Evolutionary conservation across 2,113 vertebrate genomes (phyloP).

Genomic region (Aplodontia rufa): DNA sequence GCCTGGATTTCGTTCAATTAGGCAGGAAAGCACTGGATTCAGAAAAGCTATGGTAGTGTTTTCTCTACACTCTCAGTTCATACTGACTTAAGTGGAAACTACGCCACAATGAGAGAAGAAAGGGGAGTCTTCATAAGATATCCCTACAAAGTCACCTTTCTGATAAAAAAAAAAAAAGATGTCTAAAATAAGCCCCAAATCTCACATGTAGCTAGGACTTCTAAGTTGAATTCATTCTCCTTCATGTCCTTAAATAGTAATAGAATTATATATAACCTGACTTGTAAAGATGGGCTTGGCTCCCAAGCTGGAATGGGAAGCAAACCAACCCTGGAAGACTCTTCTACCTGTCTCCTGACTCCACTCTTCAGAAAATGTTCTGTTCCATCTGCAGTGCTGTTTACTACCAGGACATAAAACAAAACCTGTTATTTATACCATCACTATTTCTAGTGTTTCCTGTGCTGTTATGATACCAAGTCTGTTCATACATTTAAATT

Average conservation of each 20-base stretch:
- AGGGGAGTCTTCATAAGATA: constrained; percentile 47
- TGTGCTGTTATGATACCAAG: constrained; percentile 74
- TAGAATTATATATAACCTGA: constrained; percentile 78
- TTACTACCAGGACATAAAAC: constrained; percentile 68
- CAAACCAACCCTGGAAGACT: constrained; percentile 58
- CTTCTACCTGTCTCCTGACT: constrained; percentile 18
- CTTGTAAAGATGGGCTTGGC: constrained; percentile 68
- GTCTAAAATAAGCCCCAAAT: constrained; percentile 65
- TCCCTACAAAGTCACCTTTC: constrained; percentile 58
- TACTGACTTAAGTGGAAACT: constrained; percentile 24
- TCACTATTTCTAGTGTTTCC: constrained; percentile 68
- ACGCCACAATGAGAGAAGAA: constrained; percentile 62
- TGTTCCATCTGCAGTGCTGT: constrained; percentile 18
- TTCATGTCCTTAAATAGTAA: constrained; percentile 71
- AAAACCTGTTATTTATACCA: constrained; percentile 68
- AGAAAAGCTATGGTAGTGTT: constrained; percentile 64
- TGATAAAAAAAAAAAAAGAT: neutral
- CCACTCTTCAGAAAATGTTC: constrained; percentile 55
- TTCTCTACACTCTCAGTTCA: constrained; percentile 73
- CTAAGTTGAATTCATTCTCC: constrained; percentile 61
- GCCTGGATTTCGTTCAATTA: constrained; percentile 14
- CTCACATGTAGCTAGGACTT: constrained; percentile 60
- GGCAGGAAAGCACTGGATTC: constrained; percentile 70
- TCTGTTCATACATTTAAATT: constrained; percentile 77
- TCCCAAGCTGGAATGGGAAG: constrained; percentile 51